Evolutionary conservation across 2,113 vertebrate species (phyloP).

Genomic region (Acanthisitta chloris): DNA sequence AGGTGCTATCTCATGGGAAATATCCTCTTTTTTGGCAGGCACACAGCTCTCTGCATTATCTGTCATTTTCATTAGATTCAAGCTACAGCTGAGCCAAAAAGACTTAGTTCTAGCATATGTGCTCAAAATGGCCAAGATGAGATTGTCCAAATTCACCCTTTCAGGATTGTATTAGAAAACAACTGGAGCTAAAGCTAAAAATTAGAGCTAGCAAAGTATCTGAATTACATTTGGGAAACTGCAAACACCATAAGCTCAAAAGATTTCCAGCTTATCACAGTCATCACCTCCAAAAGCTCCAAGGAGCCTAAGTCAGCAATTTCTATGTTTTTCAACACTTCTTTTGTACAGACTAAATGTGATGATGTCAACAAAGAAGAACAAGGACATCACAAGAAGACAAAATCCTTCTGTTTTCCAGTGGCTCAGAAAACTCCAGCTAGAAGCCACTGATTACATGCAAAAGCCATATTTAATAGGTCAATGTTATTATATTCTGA

Average conservation of each 20-base stretch:
- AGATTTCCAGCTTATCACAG: slow-evolving; percentile 50
- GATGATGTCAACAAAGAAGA: slow-evolving; percentile 54
- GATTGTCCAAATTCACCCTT: slow-evolving; percentile 75
- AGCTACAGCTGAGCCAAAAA: slow-evolving; percentile 81
- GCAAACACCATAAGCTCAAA: slow-evolving; percentile 43
- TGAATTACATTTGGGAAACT: slow-evolving; percentile 60
- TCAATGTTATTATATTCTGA: slow-evolving; percentile 51
- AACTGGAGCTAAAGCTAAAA: slow-evolving; percentile 60
- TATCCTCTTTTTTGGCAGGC: slow-evolving; percentile 83
- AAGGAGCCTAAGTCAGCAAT: slow-evolving; percentile 56
- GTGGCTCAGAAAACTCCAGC: slow-evolving; percentile 16
- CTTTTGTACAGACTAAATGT: slow-evolving; percentile 25
- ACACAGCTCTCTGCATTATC: slow-evolving; percentile 75
- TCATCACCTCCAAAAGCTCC: slow-evolving; percentile 56
- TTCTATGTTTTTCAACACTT: not conserved
- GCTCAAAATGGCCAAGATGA: slow-evolving; percentile 76
- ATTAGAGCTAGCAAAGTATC: slow-evolving; percentile 47
- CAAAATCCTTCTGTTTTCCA: slow-evolving; percentile 36
- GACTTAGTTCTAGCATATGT: slow-evolving; percentile 79
- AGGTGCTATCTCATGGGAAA: slow-evolving; percentile 83
- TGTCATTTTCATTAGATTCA: slow-evolving; percentile 84
- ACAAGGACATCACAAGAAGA: slow-evolving; percentile 57
- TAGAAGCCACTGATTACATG: slow-evolving; percentile 26
- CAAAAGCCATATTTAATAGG: slow-evolving; percentile 53
- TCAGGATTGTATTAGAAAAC: slow-evolving; percentile 60